These are phyloP conservation scores for Gymnocypris eckloni DNA, from an alignment of 2,797 vertebrate genomes.

Conservation along the genomic window DNA sequence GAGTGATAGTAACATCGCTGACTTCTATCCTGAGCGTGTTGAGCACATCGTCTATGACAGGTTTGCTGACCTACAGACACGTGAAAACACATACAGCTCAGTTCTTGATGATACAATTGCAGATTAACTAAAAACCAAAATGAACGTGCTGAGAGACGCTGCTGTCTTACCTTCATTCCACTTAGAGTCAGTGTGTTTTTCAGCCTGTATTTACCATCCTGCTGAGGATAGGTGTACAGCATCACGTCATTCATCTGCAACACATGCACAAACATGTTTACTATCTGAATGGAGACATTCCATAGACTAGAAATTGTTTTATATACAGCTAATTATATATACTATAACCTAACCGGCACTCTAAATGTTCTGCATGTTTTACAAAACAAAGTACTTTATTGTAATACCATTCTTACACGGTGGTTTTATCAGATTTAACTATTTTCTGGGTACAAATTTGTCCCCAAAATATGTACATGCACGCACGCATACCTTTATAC, in stretches of 20 bases:
- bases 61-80: constrained; percentile 86
- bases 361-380: background rate
- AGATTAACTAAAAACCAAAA: background rate
- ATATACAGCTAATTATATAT: background rate
- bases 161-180: constrained; percentile 87
- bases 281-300: background rate
- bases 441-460: too few species aligned
- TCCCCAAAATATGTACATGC: too few species aligned
- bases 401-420: too few species aligned
- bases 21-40: constrained; percentile 91
- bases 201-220: constrained; percentile 93
- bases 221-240: constrained; percentile 95
- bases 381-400: background rate
- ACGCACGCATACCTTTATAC: too few species aligned
- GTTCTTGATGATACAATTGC: background rate
- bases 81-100: background rate
- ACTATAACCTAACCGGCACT: background rate
- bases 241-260: constrained; percentile 94
- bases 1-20: constrained; percentile 86
- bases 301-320: background rate
- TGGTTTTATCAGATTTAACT: too few species aligned
- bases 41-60: constrained; percentile 84
- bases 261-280: constrained; percentile 42
- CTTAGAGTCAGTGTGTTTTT: constrained; percentile 89
- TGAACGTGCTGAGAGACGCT: background rate